These are phyloP conservation scores for Drosophila bunnanda DNA, from an alignment of 2,888 invertebrate species.

Conservation along the genomic window DNA sequence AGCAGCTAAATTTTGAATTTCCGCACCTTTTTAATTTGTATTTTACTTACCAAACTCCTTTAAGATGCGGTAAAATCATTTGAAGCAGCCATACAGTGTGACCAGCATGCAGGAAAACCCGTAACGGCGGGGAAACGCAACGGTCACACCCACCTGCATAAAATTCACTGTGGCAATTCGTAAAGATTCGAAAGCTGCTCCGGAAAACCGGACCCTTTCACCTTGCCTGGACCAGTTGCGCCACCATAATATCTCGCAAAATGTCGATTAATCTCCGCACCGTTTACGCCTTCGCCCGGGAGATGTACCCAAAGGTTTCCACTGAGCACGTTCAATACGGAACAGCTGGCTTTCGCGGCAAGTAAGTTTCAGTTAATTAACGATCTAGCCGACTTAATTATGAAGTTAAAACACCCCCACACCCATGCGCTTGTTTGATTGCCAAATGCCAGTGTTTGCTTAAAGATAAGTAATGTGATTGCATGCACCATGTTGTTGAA, in stretches of 20 bases:
- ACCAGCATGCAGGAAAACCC: not conserved
- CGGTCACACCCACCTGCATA: conserved; percentile 30
- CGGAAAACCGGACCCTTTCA: conserved; percentile 37
- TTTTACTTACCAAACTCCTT: too few species aligned
- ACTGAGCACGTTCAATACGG: conserved; percentile 91
- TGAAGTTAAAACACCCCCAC: conserved; percentile 17
- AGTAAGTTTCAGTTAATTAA: conserved; percentile 78
- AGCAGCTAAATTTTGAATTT: too few species aligned
- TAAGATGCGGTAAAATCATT: not conserved
- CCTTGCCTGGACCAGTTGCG: conserved; percentile 37
- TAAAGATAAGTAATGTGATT: conserved; percentile 41
- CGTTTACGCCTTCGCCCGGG: conserved; percentile 90
- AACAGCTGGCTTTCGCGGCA: conserved; percentile 93
- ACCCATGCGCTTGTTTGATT: conserved; percentile 31
- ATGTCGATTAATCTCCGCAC: conserved; percentile 84
- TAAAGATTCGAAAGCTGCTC: conserved; percentile 55
- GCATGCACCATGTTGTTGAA: conserved; percentile 20
- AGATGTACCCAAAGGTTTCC: conserved; percentile 90
- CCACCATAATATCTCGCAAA: conserved; percentile 38
- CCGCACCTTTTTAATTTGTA: not conserved
- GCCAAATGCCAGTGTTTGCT: conserved; percentile 13
- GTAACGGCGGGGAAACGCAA: not conserved
- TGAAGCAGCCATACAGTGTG: not conserved
- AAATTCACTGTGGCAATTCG: conserved; percentile 8
- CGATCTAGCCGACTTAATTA: conserved; percentile 13